Evolutionary conservation across 2,888 invertebrate genomes (phyloP).

Genomic region (Elegia similella): DNA sequence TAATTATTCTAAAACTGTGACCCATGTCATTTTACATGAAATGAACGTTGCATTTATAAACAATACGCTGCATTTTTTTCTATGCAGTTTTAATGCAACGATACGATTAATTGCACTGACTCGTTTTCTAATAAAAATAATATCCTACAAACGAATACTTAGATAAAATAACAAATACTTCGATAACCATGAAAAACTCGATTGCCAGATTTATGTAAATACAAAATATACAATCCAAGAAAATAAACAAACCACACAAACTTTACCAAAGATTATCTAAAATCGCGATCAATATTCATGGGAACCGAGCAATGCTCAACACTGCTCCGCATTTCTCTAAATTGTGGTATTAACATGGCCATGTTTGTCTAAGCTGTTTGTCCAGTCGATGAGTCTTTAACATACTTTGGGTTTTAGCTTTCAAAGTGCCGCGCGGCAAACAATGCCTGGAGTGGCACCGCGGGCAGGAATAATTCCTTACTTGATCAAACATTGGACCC

Average conservation of each 20-base stretch:
- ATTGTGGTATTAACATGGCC: constrained; percentile 70
- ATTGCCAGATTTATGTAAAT: background rate
- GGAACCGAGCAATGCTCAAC: constrained; percentile 54
- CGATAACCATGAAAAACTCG: background rate
- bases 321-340: constrained; percentile 76
- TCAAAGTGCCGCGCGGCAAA: constrained; percentile 75
- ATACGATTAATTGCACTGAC: too few species aligned
- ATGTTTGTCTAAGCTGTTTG: constrained; percentile 70
- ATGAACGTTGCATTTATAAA: too few species aligned
- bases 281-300: constrained; percentile 48
- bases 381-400: constrained; percentile 73
- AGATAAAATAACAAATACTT: too few species aligned
- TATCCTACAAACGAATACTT: too few species aligned
- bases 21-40: too few species aligned
- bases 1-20: too few species aligned
- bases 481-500: constrained; percentile 62
- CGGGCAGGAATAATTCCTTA: constrained; percentile 62
- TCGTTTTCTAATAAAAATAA: too few species aligned
- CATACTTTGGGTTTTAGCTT: constrained; percentile 80
- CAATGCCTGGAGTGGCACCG: constrained; percentile 63
- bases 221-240: background rate
- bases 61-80: too few species aligned
- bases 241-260: constrained; percentile 4
- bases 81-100: too few species aligned
- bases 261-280: constrained; percentile 22